These are phyloP conservation scores for Rhinoderma darwinii DNA, from an alignment of 2,113 vertebrate species.

Conservation along the genomic window DNA sequence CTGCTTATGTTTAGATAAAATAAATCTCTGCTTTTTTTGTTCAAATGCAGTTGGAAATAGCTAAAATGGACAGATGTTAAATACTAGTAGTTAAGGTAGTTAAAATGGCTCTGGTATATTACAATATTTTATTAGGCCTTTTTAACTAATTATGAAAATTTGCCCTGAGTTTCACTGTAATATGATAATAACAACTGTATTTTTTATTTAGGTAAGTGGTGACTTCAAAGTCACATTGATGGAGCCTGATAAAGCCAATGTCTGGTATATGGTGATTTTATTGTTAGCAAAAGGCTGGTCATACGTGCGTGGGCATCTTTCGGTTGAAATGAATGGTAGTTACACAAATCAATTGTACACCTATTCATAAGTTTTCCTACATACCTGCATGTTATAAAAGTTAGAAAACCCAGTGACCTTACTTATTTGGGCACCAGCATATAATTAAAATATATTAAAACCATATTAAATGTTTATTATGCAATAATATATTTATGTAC, in stretches of 20 bases:
- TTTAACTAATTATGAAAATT: too few relatives aligned
- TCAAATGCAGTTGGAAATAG: too few relatives aligned
- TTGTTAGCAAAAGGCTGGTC: not conserved
- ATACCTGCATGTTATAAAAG: not conserved
- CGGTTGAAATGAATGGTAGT: not conserved
- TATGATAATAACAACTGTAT: too few relatives aligned
- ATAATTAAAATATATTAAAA: not conserved
- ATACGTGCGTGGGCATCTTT: not conserved
- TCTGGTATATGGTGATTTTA: not conserved
- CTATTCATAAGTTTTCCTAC: not conserved
- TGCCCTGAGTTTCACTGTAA: too few relatives aligned
- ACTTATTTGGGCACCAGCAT: not conserved
- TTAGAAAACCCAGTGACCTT: not conserved
- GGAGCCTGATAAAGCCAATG: not conserved
- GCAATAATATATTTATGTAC: not conserved
- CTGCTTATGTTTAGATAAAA: too few relatives aligned
- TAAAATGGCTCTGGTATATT: too few relatives aligned
- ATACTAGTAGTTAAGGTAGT: too few relatives aligned
- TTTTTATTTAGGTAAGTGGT: too few relatives aligned
- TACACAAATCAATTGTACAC: not conserved
- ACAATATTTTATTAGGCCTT: too few relatives aligned
- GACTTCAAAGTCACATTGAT: not conserved
- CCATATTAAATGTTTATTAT: not conserved
- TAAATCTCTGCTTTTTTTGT: too few relatives aligned
- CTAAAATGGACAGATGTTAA: too few relatives aligned